These are phyloP conservation scores for Casuarius casuarius DNA, from an alignment of 2,113 vertebrate genomes.

Conservation along the genomic window DNA sequence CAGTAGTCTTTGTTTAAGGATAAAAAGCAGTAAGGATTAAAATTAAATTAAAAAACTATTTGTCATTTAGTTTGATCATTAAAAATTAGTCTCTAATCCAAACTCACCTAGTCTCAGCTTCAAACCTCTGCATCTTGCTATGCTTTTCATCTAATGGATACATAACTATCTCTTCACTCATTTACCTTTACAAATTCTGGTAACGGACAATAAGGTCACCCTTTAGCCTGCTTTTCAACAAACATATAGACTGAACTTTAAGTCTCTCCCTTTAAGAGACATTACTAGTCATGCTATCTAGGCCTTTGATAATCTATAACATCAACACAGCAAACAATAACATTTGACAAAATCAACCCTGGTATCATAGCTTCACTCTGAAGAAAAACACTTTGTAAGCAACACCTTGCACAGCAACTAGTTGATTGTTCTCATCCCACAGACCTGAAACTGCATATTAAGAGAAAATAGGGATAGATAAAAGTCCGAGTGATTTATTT, in stretches of 20 bases:
- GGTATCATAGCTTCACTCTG: neutral
- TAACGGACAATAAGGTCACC: neutral
- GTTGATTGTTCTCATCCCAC: neutral
- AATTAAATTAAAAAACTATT: neutral
- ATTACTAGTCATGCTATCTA: neutral
- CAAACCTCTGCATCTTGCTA: neutral
- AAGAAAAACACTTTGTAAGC: constrained; percentile 5
- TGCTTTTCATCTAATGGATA: neutral
- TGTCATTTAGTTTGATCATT: neutral
- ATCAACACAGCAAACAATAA: neutral
- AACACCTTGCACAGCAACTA: neutral
- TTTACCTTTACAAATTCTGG: neutral
- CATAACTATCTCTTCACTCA: neutral
- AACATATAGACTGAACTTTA: neutral
- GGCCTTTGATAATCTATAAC: neutral
- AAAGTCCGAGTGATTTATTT: neutral
- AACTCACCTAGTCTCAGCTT: neutral
- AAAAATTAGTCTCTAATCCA: neutral
- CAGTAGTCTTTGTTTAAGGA: neutral
- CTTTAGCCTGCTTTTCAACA: neutral
- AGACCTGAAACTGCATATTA: neutral
- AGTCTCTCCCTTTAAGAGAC: neutral
- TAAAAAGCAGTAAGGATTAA: neutral
- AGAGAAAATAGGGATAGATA: neutral
- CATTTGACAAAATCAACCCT: neutral